These are phyloP conservation scores for Drosophila aldrichi DNA, from an alignment of 2,888 invertebrate genomes.

Conservation along the genomic window DNA sequence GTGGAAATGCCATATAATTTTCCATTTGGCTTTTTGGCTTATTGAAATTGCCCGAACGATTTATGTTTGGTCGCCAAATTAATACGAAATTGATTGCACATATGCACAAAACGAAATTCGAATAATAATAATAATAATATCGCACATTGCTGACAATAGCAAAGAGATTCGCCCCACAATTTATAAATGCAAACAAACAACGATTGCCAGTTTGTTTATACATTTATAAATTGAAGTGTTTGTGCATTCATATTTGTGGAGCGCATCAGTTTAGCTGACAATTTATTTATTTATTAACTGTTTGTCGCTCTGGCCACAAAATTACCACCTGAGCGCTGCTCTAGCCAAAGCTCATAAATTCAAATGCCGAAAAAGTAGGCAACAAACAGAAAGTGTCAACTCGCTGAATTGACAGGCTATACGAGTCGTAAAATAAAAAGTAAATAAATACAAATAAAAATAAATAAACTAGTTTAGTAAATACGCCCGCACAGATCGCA, in stretches of 20 bases:
- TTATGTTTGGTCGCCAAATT: slow-evolving; percentile 65
- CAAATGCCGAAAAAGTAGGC: slow-evolving; percentile 23
- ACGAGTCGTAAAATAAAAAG: background rate
- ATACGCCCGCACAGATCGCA: slow-evolving; percentile 49
- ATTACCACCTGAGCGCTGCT: slow-evolving; percentile 70
- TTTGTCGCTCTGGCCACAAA: slow-evolving; percentile 70
- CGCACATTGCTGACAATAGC: slow-evolving; percentile 30
- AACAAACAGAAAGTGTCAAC: slow-evolving; percentile 30
- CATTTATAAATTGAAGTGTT: slow-evolving; percentile 9
- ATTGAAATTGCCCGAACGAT: slow-evolving; percentile 67
- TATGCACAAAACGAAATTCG: slow-evolving; percentile 31
- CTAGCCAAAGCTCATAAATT: slow-evolving; percentile 66
- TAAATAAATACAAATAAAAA: no score
- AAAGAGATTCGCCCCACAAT: slow-evolving; percentile 21
- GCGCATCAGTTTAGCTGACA: slow-evolving; percentile 26
- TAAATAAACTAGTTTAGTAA: slow-evolving; percentile 21
- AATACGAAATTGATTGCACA: slow-evolving; percentile 74
- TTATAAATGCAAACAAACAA: slow-evolving; percentile 23
- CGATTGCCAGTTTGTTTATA: slow-evolving; percentile 1
- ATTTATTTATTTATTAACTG: slow-evolving; percentile 67
- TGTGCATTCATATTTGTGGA: slow-evolving; percentile 11
- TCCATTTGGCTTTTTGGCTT: slow-evolving; percentile 69
- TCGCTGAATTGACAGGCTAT: slow-evolving; percentile 15
- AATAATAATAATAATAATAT: slow-evolving; percentile 43
- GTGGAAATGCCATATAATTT: slow-evolving; percentile 70